A percentile compares a stretch with the other conserved stretches of the same genome.
These are phyloP conservation scores for Aricia artaxerxes DNA, from an alignment of 2,888 invertebrate species.

Conservation along the genomic window DNA sequence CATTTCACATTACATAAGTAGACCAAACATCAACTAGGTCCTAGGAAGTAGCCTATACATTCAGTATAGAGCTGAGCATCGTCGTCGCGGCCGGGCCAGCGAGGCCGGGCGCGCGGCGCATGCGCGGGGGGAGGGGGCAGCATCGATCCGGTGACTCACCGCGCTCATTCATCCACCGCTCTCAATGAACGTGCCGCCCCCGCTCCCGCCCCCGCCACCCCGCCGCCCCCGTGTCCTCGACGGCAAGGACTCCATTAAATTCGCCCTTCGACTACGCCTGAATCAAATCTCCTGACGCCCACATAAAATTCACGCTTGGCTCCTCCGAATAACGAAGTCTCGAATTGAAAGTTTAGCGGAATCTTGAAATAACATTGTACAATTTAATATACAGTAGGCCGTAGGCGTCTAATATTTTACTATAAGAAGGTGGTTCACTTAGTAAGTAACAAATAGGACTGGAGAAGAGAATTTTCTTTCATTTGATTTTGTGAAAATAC, in stretches of 20 bases:
- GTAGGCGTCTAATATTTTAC: neutral
- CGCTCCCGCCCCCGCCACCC: conserved; percentile 48
- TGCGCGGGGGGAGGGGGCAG: conserved; percentile 44
- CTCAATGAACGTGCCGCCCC: conserved; percentile 72
- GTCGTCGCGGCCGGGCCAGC: conserved; percentile 40
- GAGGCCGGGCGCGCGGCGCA: conserved; percentile 42
- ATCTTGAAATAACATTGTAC: neutral
- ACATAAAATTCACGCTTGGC: conserved; percentile 41
- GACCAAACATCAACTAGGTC: neutral
- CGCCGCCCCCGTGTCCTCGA: conserved; percentile 57
- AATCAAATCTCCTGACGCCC: conserved; percentile 64
- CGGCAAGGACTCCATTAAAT: conserved; percentile 73
- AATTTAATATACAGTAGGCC: no score
- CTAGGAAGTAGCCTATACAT: conserved; percentile 2
- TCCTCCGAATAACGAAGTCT: neutral
- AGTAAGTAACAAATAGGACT: no score
- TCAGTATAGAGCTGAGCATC: neutral
- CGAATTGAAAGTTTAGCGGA: neutral
- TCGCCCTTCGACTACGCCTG: conserved; percentile 56
- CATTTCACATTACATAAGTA: neutral
- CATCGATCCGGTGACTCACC: conserved; percentile 77
- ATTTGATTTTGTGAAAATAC: no score
- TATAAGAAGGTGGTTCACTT: neutral
- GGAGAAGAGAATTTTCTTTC: no score
- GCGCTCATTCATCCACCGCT: conserved; percentile 75